Evolutionary conservation across 2,888 invertebrate genomes (phyloP), one percentile per base, ranked within the genome.

Genomic region (Ditula angustiorana): DNA sequence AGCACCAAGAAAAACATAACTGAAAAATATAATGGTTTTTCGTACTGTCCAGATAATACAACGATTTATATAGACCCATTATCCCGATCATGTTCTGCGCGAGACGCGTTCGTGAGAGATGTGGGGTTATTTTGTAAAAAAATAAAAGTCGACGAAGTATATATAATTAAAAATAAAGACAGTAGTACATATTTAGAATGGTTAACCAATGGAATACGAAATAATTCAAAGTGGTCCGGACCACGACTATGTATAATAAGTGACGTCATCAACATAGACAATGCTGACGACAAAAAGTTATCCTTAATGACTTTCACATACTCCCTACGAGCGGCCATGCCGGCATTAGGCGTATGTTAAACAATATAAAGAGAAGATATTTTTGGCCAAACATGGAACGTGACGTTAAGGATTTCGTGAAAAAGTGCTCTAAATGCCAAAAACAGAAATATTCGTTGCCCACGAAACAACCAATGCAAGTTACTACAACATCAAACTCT

Each of bases 1-100:
- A 5, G 28, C 41, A 19, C 0, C n/a, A 50, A 16, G 2, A 11
- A 24, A 24, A 24, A 24, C 23, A n/a, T 19, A 24, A 37, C 2
- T 5, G 21, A 33, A 10, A 16, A 11, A n/a, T 24, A 50, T 33
- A 2, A 16, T 3, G 2, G 16, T 11, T 21, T 16, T 19, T 11
- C 11, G 21, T 11, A 13, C 30, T 33, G 16, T 23, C 21, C 46
- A 5, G 46, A 33, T 11, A 50, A 50, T 11, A 13, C 30, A 50
- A 10, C 10, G 0, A 30, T 53, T 21, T 94, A 93, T 10, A 90
- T 88, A 0, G 91, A 79, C 21, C 46, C 46, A 21, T 28, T 13
- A 30, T 46, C 46, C 23, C 46, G n/a, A 30, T 57, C 55, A 80
- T 81, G 23, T 2, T n/a, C 24, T 10, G 13, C 55, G 37, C 55